Evolutionary conservation across 2,113 vertebrate species (phyloP).

Genomic region (Xenus cinereus): DNA sequence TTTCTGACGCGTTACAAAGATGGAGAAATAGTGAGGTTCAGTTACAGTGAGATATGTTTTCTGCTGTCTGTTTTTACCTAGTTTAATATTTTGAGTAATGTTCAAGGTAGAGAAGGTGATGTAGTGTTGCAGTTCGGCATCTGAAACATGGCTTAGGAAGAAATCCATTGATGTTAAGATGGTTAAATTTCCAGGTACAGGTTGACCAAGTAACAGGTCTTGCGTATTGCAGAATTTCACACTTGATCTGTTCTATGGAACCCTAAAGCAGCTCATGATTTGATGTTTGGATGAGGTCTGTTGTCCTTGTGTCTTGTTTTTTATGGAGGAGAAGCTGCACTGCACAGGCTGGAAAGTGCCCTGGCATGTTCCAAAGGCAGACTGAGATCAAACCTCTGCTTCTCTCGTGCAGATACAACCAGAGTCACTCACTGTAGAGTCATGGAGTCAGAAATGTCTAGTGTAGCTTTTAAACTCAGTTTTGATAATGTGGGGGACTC

Average conservation of each 20-base stretch:
- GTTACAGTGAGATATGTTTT: neutral
- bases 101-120: neutral
- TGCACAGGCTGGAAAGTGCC: neutral
- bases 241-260: neutral
- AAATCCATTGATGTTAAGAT: neutral
- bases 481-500: neutral
- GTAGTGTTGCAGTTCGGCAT: neutral
- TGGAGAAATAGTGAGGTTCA: neutral
- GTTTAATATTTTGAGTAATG: neutral
- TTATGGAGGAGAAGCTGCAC: neutral
- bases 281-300: neutral
- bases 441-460: neutral
- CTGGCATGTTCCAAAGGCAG: rapidly evolving
- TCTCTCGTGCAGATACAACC: neutral
- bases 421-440: neutral
- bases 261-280: neutral
- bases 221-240: neutral
- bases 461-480: neutral
- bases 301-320: neutral
- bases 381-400: neutral
- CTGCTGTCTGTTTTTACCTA: neutral
- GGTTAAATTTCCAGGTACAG: neutral
- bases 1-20: neutral
- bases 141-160: neutral
- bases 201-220: neutral